Evolutionary conservation across 2,113 vertebrate species (phyloP).

Genomic region (Tupaia tana): DNA sequence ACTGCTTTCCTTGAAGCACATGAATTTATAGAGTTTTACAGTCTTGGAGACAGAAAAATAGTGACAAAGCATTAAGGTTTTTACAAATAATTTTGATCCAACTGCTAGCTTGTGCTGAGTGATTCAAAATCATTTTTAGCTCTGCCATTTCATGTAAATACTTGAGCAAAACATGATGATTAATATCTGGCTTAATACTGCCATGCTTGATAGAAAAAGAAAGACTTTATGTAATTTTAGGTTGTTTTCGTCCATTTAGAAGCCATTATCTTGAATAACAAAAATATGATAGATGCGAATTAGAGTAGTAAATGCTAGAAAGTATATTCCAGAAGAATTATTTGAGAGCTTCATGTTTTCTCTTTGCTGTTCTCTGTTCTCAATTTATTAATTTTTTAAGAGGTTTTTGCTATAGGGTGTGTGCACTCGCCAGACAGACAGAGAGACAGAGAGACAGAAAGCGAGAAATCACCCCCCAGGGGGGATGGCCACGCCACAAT

Average conservation of each 20-base stretch:
- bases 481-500: no score
- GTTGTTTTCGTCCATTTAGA: constrained; percentile 74
- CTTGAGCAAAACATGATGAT: constrained; percentile 38
- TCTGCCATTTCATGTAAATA: constrained; percentile 66
- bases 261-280: constrained; percentile 71
- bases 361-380: constrained; percentile 74
- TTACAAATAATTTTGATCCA: constrained; percentile 81
- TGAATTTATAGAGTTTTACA: constrained; percentile 52
- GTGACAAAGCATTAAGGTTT: constrained; percentile 67
- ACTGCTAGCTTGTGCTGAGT: constrained; percentile 79
- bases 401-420: no score
- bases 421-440: no score
- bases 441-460: no score
- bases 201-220: constrained; percentile 59
- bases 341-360: constrained; percentile 80
- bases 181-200: constrained; percentile 46
- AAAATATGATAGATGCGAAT: constrained; percentile 68
- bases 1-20: background rate
- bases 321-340: constrained; percentile 75
- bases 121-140: constrained; percentile 77
- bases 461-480: no score
- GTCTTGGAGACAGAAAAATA: constrained; percentile 64
- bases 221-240: constrained; percentile 47
- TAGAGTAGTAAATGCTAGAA: constrained; percentile 65
- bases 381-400: constrained; percentile 68